A percentile compares a stretch with the other conserved stretches of the same genome.
Conservation (phyloP, 2,888 invertebrate species). For the Seira musarum region DNA sequence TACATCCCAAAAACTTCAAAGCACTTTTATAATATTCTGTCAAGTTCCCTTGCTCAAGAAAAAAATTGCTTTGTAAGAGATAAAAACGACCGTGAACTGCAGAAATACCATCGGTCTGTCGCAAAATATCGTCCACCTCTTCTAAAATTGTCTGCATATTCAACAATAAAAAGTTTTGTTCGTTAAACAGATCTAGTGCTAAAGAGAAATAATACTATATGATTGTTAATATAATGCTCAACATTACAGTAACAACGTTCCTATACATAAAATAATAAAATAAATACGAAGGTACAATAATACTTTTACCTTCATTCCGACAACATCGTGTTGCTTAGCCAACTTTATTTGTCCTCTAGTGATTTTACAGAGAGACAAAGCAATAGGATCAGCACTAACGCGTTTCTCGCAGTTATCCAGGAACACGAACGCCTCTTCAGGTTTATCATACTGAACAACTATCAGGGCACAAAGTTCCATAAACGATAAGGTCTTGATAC, state of each 20-base stretch:
- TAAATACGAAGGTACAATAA: neutral
- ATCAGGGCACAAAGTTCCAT: constrained; percentile 89
- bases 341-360: constrained; percentile 86
- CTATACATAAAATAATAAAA: neutral
- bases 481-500: constrained; percentile 93
- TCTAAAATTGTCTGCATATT: constrained; percentile 83
- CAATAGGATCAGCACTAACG: constrained; percentile 89
- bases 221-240: too few species aligned
- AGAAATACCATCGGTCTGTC: constrained; percentile 92
- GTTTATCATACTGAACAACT: constrained; percentile 83
- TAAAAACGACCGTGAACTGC: constrained; percentile 96
- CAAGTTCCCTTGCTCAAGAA: constrained; percentile 90
- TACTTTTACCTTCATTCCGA: constrained; percentile 77
- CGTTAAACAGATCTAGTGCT: neutral
- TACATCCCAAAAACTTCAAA: constrained; percentile 85
- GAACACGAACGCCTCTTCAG: constrained; percentile 89
- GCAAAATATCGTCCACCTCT: constrained; percentile 86
- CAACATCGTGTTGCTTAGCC: constrained; percentile 84
- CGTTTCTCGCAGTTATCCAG: constrained; percentile 90
- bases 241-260: too few species aligned
- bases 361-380: constrained; percentile 90
- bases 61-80: constrained; percentile 92
- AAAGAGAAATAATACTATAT: too few species aligned
- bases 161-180: constrained; percentile 23
- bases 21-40: constrained; percentile 97